Conservation (phyloP, 2,113 vertebrate genomes). For the Procapra przewalskii region DNA sequence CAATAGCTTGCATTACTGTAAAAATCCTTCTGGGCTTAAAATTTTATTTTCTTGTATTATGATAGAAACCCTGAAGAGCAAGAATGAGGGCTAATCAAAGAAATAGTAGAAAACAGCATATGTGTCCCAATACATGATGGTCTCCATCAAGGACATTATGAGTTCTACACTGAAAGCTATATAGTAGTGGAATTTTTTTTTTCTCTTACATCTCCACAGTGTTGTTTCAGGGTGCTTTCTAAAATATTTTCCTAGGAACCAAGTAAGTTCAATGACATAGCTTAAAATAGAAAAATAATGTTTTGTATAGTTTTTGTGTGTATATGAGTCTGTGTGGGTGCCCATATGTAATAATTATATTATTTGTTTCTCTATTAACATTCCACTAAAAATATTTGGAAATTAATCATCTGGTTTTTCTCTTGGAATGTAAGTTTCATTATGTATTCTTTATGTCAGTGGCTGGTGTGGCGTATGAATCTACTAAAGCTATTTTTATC, state of each 20-base stretch:
- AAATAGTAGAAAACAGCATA: conserved; percentile 60
- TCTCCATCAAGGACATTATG: conserved; percentile 40
- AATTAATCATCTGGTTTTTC: conserved; percentile 11
- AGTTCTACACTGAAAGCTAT: conserved; percentile 1
- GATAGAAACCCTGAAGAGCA: conserved; percentile 72
- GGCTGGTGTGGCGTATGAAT: not conserved
- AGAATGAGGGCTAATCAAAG: conserved; percentile 74
- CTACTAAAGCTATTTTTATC: conserved; percentile 14
- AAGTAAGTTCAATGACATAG: not conserved
- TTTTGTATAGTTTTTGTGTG: not conserved
- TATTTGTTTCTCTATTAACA: conserved; percentile 1
- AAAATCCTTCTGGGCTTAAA: conserved; percentile 81
- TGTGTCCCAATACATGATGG: conserved; percentile 59
- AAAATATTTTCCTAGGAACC: conserved; percentile 23
- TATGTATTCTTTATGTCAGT: not conserved
- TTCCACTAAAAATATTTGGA: not conserved
- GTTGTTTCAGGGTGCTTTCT: conserved; percentile 13
- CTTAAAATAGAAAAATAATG: conserved; percentile 31
- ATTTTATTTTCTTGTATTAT: conserved; percentile 80
- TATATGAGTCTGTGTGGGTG: not conserved
- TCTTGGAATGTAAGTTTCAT: not conserved
- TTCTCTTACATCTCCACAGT: not conserved
- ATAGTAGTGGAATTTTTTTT: not conserved
- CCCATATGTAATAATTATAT: not conserved
- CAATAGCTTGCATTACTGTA: conserved; percentile 79